Percentiles rank a stretch among this genome's conserved stretches.
Conservation (phyloP, 1,140 invertebrate genomes). For the Atta cephalotes region DNA sequence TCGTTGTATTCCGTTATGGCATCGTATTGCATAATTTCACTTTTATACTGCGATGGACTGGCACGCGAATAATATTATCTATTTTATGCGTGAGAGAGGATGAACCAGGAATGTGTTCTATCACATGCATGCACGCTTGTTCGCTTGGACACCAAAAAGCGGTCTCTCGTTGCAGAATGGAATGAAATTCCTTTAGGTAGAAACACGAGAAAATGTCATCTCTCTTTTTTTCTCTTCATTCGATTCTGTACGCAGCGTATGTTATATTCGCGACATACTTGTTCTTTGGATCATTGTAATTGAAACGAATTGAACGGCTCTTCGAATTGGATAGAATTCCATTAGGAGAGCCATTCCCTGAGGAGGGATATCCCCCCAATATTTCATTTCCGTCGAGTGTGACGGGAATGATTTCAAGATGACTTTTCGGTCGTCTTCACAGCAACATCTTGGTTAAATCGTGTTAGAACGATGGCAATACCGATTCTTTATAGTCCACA, state of each 20-base stretch:
- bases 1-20: slow-evolving; percentile 1
- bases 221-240: neutral
- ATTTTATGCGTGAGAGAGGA: slow-evolving; percentile 30
- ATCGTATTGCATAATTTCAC: slow-evolving; percentile 44
- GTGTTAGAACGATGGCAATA: slow-evolving; percentile 36
- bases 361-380: slow-evolving; percentile 22
- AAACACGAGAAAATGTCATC: slow-evolving; percentile 62
- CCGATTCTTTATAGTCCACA: slow-evolving; percentile 36
- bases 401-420: slow-evolving; percentile 61
- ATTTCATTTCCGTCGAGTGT: slow-evolving; percentile 67
- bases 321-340: slow-evolving; percentile 66
- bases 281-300: slow-evolving; percentile 67
- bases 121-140: slow-evolving; percentile 33
- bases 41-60: slow-evolving; percentile 31
- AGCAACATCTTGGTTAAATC: slow-evolving; percentile 50
- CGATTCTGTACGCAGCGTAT: neutral
- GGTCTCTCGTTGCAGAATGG: slow-evolving; percentile 60
- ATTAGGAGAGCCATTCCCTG: slow-evolving; percentile 41
- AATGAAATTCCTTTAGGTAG: slow-evolving; percentile 73
- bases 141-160: slow-evolving; percentile 59
- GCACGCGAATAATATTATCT: slow-evolving; percentile 42
- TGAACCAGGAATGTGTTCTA: slow-evolving; percentile 50
- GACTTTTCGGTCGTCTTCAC: slow-evolving; percentile 56
- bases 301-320: slow-evolving; percentile 59
- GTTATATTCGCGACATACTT: slow-evolving; percentile 47